phyloP scores from a whole-genome alignment of 2,888 invertebrate species.

The Tetropium fuscum region DNA sequence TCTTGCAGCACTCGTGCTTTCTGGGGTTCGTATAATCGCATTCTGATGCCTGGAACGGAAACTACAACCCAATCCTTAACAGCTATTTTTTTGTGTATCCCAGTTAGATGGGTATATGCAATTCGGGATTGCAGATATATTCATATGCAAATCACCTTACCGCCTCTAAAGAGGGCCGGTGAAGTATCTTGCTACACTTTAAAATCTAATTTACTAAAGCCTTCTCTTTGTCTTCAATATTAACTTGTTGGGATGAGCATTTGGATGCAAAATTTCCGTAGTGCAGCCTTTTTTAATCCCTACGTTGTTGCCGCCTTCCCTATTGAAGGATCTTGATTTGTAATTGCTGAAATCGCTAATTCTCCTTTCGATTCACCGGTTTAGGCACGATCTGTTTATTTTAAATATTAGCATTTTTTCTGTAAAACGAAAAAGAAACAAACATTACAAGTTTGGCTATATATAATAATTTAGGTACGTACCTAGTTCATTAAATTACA shows the following conservation, averaged over 20 bases:
- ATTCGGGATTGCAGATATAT: no score
- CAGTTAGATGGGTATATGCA: neutral
- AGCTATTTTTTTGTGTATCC: no score
- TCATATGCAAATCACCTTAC: no score
- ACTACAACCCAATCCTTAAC: neutral
- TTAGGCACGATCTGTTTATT: no score
- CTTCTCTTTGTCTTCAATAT: neutral
- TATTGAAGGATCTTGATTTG: neutral
- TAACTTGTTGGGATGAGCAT: neutral
- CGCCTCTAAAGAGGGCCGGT: no score
- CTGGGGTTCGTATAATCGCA: neutral
- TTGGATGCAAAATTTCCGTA: neutral
- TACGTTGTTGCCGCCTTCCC: neutral
- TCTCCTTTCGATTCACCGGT: no score
- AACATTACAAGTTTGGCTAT: neutral
- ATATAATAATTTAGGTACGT: neutral
- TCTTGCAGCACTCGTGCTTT: neutral
- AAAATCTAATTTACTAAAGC: neutral
- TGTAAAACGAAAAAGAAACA: no score
- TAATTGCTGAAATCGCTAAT: neutral
- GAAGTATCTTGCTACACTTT: neutral
- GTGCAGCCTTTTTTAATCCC: neutral
- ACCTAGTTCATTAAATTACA: neutral
- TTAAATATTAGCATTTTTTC: no score
- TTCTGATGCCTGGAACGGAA: neutral